A percentile compares a stretch with the other conserved stretches of the same genome.
Evolutionary conservation across 2,888 invertebrate genomes (phyloP).

Genomic region (Parasteatoda lunata): DNA sequence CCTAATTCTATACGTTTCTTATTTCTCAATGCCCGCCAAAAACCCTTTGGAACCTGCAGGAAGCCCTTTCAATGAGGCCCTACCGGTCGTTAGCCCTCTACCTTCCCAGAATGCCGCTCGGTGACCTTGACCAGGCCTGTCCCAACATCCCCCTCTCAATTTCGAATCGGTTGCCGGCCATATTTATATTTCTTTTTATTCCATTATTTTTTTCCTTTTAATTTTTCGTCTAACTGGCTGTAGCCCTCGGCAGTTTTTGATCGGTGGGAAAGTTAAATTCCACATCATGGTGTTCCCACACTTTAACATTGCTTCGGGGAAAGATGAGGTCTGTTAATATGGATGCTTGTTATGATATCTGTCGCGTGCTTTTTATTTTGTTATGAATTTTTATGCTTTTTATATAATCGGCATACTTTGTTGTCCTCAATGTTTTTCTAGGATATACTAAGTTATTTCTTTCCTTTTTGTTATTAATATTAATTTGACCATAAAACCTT

Average conservation of each 20-base stretch:
- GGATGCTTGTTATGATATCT: too few relatives aligned
- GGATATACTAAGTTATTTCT: too few relatives aligned
- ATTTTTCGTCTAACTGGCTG: slow-evolving; percentile 58
- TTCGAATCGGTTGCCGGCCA: slow-evolving; percentile 42
- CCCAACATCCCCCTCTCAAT: slow-evolving; percentile 27
- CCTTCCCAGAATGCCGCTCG: slow-evolving; percentile 57
- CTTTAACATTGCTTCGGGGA: slow-evolving; percentile 21
- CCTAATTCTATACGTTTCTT: too few relatives aligned
- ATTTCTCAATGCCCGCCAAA: neutral
- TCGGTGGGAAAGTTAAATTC: slow-evolving; percentile 57
- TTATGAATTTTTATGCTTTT: too few relatives aligned
- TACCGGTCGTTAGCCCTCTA: slow-evolving; percentile 62
- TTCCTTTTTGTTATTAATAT: too few relatives aligned
- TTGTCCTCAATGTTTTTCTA: too few relatives aligned
- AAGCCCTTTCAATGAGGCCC: slow-evolving; percentile 22
- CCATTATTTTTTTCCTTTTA: slow-evolving; percentile 52
- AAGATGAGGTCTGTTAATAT: too few relatives aligned
- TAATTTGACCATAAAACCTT: too few relatives aligned
- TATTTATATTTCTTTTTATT: slow-evolving; percentile 30
- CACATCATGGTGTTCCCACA: slow-evolving; percentile 57
- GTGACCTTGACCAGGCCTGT: slow-evolving; percentile 61
- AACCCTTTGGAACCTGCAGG: slow-evolving; percentile 43
- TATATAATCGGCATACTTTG: too few relatives aligned
- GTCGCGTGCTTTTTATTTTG: too few relatives aligned
- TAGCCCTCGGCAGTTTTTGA: slow-evolving; percentile 40